Base-by-base conservation (phyloP, 2,888 invertebrate species). In the Ormia ochracea region DNA sequence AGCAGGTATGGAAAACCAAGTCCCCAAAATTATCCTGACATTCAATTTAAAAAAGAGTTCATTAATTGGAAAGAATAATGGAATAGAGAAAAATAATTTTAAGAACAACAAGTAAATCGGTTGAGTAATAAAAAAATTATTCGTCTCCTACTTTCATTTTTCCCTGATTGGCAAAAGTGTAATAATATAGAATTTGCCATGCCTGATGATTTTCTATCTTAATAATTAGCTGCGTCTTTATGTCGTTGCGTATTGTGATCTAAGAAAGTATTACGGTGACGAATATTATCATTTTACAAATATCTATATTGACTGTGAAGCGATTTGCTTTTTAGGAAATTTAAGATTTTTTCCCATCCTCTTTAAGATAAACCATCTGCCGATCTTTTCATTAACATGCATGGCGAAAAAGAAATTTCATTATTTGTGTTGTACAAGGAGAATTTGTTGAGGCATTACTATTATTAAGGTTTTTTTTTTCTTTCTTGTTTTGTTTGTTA, bases 251-350 rank as follows among this genome's bases (percentile, higher is more conserved):
- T 63, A 31, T 72, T 52, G 43, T 14, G 17, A 14, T n/a, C 7
- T 43, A 19, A 10, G 10, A n/a, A 19, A 9, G 19, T 10, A 12
- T 28, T 28, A 41, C 19, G 19, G 12, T 28, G 19, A 66, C 28
- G 36, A 31, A 43, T 54, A 17, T 45, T 23, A 45, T 56, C 31
- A 56, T 56, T 56, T 56, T 56, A 43, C 43, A 21, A 54, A 68
- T 43, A 68, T 54, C 66, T 66, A n/a, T 41, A 54, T 68, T 68
- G 54, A 6, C 31, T 54, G 54, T 14, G 31, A 54, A 68, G 31
- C 7, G 12, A 12, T 52, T 36, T 36, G 12, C 48, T 36, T 36
- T 26, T 65, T 36, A 23, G 26, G 21, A 26, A 17, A 23, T 36
- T 65, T 17, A 9, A n/a, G 23, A 28, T 19, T 54, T 41, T 10